Base-by-base conservation (phyloP, 2,888 invertebrate genomes). In the Sphaerophoria taeniata region DNA sequence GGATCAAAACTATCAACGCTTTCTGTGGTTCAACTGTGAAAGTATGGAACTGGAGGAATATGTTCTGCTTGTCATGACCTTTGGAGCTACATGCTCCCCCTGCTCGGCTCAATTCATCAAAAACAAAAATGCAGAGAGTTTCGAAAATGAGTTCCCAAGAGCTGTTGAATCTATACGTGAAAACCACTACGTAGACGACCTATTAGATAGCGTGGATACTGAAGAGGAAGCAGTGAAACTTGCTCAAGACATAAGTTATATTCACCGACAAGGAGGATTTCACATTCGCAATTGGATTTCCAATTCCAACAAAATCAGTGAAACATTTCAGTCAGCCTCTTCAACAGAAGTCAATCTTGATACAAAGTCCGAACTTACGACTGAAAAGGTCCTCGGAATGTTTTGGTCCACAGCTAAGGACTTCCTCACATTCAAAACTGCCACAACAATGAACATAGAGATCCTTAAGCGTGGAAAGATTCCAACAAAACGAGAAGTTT, bases 21-120 rank as follows among this genome's bases (percentile, higher is more conserved):
- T 63, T 43, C 24, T 63, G 7, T 90, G 89, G 88, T 60, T 88
- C 60, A 24, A 39, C 6, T 4, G 24, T 7, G 9, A 6, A 4
- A 16, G 2, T 6, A 39, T 6, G 12, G 16, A 83, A 2, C 87
- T 87, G 0, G 81, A 77, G 9, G 67, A 61, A 24, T 87, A 86
- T 56, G 47, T 74, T 39, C 82, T 84, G 84, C 14, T 45, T 3
- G 71, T 83, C 6, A 83, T 87, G 81, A 87, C 79, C 3, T 87
- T 88, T 53, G 82, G 87, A 31, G 87, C 88, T 14, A 79, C 79
- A 16, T 87, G 87, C 71, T 85, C 85, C 6, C 86, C 84, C n/a
- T 51, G 78, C 34, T 51, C 55, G 39, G 87, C 87, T n/a, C 87
- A 87, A 58, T 82, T 76, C 58, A 73, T 87, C 4, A 87, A 87